Conservation (phyloP, 1,140 invertebrate genomes). For the Bombus picipes region DNA sequence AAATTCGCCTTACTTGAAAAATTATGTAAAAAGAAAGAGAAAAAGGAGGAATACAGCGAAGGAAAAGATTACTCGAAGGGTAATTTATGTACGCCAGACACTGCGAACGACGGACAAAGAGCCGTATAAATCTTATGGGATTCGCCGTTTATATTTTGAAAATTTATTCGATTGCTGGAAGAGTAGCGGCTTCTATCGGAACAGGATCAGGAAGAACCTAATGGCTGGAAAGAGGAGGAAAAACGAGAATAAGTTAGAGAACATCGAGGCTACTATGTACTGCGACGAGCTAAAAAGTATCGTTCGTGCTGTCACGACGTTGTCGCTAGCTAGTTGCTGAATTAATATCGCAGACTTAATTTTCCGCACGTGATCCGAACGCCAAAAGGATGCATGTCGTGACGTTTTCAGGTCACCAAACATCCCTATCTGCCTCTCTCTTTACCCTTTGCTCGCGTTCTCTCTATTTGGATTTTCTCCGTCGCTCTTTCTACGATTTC, state of each 20-base stretch:
- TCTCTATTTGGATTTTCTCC: neutral
- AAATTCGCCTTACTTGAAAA: neutral
- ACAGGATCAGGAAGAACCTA: conserved; percentile 1
- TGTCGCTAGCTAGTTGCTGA: conserved; percentile 50
- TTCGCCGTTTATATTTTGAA: neutral
- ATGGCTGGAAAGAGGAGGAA: conserved; percentile 5
- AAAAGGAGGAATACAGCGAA: neutral
- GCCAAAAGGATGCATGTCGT: conserved; percentile 39
- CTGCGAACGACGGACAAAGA: conserved; percentile 1
- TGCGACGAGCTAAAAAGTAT: conserved; percentile 5
- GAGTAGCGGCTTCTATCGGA: neutral
- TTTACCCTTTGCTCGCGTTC: neutral
- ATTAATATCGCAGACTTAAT: conserved; percentile 76
- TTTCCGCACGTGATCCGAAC: conserved; percentile 60
- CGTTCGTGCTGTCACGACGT: conserved; percentile 28
- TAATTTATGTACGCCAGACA: conserved; percentile 3
- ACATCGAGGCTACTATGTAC: neutral
- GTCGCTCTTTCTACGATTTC: neutral
- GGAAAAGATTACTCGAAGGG: neutral
- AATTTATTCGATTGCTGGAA: conserved; percentile 30
- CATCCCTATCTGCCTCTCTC: conserved; percentile 1
- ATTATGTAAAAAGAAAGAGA: no score
- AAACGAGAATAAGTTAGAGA: neutral
- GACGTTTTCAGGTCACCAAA: conserved; percentile 62
- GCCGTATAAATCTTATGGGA: conserved; percentile 15